Evolutionary conservation across 2,888 invertebrate genomes (phyloP), one percentile per base, ranked within the genome.

Genomic region (Chrysolina oricalcia): DNA sequence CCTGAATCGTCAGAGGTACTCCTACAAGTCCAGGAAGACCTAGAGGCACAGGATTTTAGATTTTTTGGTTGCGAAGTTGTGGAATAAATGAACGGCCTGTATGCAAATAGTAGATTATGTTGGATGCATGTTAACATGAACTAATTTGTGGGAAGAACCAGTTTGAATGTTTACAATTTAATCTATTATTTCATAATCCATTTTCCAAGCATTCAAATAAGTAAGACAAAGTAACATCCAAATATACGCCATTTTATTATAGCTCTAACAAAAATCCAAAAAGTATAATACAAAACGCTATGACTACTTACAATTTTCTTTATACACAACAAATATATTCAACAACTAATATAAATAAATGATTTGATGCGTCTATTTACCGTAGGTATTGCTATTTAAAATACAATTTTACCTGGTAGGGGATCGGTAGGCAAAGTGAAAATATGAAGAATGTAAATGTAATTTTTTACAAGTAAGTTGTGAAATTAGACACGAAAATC

Each of bases 211-310:
- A 2, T 56, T 50, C 10, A 64, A 76, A 75, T 73, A 64, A 79
- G 63, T 78, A 74, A 77, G 68, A 79, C 64, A 48, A 74, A 70
- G 13, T 88, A 88, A 88, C 88, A 88, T 89, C 87, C 88, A 89
- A 89, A 89, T 89, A 89, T 89, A 89, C 88, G 89, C 88, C 88
- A 88, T 89, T 89, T 89, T 89, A 89, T 89, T 89, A 87, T 87
- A 88, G 88, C 88, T 87, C 88, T 88, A 89, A 89, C 88, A 88
- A 88, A 88, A 88, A 86, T 84, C 85, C 83, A 87, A 88, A 87
- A 88, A 87, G 86, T 88, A 88, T 88, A 88, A 88, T 89, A 88
- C 86, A 88, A 89, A 89, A 88, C 82, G 78, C 87, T 88, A 83
- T 73, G 75, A 81, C 87, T 88, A 87, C 86, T 82, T 86, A 87